Percentiles rank a stretch among this genome's conserved stretches.
Evolutionary conservation across 2,113 vertebrate genomes (phyloP).

Genomic region (Felis catus): DNA sequence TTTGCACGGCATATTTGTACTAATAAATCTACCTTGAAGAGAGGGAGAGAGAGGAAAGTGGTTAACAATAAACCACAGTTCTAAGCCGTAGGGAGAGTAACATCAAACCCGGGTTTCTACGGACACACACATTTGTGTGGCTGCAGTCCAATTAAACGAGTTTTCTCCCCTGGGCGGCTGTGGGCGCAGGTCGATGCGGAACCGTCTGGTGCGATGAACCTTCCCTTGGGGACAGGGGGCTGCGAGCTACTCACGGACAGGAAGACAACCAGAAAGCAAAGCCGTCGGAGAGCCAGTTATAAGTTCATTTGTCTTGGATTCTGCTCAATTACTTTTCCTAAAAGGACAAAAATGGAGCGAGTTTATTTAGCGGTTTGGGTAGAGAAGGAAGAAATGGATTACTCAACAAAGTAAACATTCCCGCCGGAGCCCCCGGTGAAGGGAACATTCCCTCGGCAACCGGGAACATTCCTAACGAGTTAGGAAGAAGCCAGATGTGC

Average conservation of each 20-base stretch:
- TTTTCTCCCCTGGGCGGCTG: background rate
- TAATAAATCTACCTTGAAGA: constrained; percentile 80
- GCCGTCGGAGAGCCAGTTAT: rapidly evolving
- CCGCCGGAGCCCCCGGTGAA: constrained; percentile 69
- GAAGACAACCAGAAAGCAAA: background rate
- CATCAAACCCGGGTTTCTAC: constrained; percentile 64
- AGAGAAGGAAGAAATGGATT: constrained; percentile 70
- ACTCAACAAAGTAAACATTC: constrained; percentile 73
- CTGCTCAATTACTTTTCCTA: constrained; percentile 64
- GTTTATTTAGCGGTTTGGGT: constrained; percentile 78
- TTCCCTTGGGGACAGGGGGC: background rate
- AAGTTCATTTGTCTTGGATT: background rate
- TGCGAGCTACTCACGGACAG: rapidly evolving
- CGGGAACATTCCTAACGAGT: background rate
- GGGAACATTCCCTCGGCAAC: constrained; percentile 9
- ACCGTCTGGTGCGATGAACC: background rate
- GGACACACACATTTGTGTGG: constrained; percentile 27
- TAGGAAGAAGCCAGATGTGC: background rate
- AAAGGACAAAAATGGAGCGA: constrained; percentile 74
- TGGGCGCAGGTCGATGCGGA: background rate
- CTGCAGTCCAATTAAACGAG: background rate
- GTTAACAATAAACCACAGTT: constrained; percentile 76
- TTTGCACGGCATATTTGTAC: constrained; percentile 84
- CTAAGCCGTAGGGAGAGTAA: constrained; percentile 61
- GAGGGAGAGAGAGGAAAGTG: constrained; percentile 75